Evolutionary conservation across 2,888 invertebrate species (phyloP).

Genomic region (Stenodema calcarata): DNA sequence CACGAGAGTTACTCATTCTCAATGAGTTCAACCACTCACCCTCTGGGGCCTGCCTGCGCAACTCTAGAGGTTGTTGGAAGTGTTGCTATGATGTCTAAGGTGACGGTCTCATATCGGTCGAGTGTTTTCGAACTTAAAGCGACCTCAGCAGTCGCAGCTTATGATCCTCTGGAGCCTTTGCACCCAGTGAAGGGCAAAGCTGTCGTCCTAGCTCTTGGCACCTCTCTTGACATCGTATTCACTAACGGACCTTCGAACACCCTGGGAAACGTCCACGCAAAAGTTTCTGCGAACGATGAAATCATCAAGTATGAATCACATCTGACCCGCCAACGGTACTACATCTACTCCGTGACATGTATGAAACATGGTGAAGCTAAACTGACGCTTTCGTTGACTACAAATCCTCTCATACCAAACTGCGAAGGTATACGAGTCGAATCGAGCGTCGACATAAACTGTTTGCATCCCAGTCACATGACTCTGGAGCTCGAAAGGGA

Average conservation of each 20-base stretch:
- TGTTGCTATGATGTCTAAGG: constrained; percentile 68
- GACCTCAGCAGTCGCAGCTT: constrained; percentile 70
- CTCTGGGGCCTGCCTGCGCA: constrained; percentile 67
- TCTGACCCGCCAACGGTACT: constrained; percentile 63
- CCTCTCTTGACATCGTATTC: constrained; percentile 78
- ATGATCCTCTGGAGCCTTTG: constrained; percentile 68
- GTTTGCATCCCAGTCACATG: constrained; percentile 60
- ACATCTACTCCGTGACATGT: constrained; percentile 72
- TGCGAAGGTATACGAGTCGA: constrained; percentile 63
- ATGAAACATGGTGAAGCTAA: constrained; percentile 70
- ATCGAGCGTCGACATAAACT: constrained; percentile 69
- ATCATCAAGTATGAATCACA: constrained; percentile 63
- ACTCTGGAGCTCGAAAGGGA: constrained; percentile 68
- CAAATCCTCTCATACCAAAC: constrained; percentile 63
- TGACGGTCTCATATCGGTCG: constrained; percentile 68
- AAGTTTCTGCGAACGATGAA: constrained; percentile 60
- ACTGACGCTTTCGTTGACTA: constrained; percentile 67
- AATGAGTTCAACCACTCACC: constrained; percentile 46
- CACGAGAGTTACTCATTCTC: constrained; percentile 57
- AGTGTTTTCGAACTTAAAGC: constrained; percentile 69
- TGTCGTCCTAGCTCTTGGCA: constrained; percentile 72
- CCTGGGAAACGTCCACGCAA: constrained; percentile 62
- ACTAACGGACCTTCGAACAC: constrained; percentile 74
- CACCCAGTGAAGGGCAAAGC: constrained; percentile 68
- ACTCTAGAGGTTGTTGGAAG: constrained; percentile 68